Percentiles rank a stretch among this genome's conserved stretches.
phyloP scores from a whole-genome alignment of 2,797 vertebrate genomes.

The Botia kubotai region DNA sequence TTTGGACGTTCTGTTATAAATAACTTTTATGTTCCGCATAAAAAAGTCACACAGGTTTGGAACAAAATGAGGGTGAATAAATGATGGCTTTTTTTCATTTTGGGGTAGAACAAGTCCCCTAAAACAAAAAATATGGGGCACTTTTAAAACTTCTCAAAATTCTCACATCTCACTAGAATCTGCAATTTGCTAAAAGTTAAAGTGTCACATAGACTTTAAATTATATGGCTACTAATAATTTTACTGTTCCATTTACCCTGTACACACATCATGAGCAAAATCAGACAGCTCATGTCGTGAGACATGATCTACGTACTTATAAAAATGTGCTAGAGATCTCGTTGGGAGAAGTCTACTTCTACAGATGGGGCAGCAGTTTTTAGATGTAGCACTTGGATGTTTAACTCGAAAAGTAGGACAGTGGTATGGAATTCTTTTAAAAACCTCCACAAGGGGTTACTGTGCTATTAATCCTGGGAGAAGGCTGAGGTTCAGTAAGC shows the following conservation, averaged over 20 bases:
- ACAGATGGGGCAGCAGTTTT: constrained; percentile 34
- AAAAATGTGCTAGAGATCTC: constrained; percentile 20
- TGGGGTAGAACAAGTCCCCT: not conserved
- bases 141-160: not conserved
- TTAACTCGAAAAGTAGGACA: not conserved
- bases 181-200: constrained; percentile 3
- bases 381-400: not conserved
- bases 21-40: not conserved
- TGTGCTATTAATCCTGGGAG: constrained; percentile 57
- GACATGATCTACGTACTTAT: constrained; percentile 27
- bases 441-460: constrained; percentile 26
- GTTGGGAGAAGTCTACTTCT: constrained; percentile 13
- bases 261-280: constrained; percentile 15
- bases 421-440: not conserved
- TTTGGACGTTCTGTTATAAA: not conserved
- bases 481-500: constrained; percentile 69
- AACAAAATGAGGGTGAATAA: not conserved
- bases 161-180: constrained; percentile 18
- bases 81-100: not conserved
- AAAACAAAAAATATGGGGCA: constrained; percentile 7
- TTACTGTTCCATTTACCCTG: not conserved
- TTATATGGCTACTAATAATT: constrained; percentile 10
- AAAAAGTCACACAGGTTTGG: not conserved
- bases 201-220: not conserved
- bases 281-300: constrained; percentile 4